These are phyloP conservation scores for Thecocarcelia acutangulata DNA, from an alignment of 2,888 invertebrate genomes.

Conservation along the genomic window DNA sequence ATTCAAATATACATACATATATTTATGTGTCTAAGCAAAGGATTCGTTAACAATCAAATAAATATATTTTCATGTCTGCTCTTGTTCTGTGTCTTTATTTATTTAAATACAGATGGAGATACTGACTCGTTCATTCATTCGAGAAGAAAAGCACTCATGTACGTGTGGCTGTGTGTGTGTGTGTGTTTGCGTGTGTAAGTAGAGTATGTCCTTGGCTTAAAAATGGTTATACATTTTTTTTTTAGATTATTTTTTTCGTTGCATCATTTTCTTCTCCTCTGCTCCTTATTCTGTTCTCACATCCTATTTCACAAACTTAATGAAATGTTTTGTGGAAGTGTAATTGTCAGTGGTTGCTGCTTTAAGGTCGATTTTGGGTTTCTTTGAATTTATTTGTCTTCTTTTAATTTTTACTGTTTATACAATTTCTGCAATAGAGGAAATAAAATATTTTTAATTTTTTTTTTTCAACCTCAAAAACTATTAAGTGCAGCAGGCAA, in stretches of 20 bases:
- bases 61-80: constrained; percentile 44
- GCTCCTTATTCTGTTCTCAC: neutral
- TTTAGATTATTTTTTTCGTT: neutral
- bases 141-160: neutral
- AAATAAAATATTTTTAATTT: neutral
- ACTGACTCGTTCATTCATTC: constrained; percentile 30
- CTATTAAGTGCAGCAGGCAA: no score
- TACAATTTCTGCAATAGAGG: neutral
- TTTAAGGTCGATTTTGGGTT: constrained; percentile 50
- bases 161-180: neutral
- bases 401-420: neutral
- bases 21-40: neutral
- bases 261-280: neutral
- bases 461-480: neutral
- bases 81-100: constrained; percentile 44
- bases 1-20: no score
- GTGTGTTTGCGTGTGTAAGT: neutral
- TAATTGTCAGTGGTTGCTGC: constrained; percentile 60
- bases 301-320: constrained; percentile 35
- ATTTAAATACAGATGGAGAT: constrained; percentile 47
- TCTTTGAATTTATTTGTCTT: constrained; percentile 21
- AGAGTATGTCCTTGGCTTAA: constrained; percentile 41
- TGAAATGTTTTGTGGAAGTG: constrained; percentile 47
- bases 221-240: constrained; percentile 16
- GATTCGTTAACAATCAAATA: no score